Evolutionary conservation across 2,888 invertebrate genomes (phyloP), one percentile per base, ranked within the genome.

Genomic region (Lysandra bellargus): DNA sequence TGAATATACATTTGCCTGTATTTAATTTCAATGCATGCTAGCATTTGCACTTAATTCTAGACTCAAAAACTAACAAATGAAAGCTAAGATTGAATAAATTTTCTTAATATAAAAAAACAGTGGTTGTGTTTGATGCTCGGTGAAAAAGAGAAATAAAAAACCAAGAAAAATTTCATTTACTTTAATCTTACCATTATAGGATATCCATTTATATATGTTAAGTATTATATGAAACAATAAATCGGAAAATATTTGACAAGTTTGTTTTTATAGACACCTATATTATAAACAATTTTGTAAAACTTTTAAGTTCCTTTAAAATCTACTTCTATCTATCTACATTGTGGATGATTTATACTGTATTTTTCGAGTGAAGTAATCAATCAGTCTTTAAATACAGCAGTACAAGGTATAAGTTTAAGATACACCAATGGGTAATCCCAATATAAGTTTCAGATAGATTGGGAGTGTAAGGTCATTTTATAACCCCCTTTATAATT

Each of bases 81-180:
- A 49, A 49, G 9, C 9, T 49, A 2, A 12, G 2, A 49, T 9
- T 57, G 4, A 79, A 82, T 82, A 80, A 30, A 82, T 90, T 92
- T 95, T 92, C 95, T 95, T 94, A 95, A 95, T 87, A 82, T 82
- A 80, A 82, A 53, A 90, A 90, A 92, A 84, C 95, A 97, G 97
- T 98, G 96, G 97, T 98, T 81, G 98, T 98, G 7, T 98, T 98
- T 87, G 98, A 98, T 94, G 98, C 98, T 12, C 95, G 97, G 79
- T 97, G 89, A 95, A 80, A 82, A 80, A 83, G 83, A 83, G 82
- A 81, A 83, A 83, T 81, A 78, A 82, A 83, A 81, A 81, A 82
- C 75, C 78, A 80, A 79, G 77, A 72, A 80, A 83, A 83, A 84
- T 85, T 86, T 85, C 83, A 85, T 85, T 86, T 84, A 85, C 84